Conservation (phyloP, 1,140 invertebrate species). For the Meloidogyne chitwoodi region DNA sequence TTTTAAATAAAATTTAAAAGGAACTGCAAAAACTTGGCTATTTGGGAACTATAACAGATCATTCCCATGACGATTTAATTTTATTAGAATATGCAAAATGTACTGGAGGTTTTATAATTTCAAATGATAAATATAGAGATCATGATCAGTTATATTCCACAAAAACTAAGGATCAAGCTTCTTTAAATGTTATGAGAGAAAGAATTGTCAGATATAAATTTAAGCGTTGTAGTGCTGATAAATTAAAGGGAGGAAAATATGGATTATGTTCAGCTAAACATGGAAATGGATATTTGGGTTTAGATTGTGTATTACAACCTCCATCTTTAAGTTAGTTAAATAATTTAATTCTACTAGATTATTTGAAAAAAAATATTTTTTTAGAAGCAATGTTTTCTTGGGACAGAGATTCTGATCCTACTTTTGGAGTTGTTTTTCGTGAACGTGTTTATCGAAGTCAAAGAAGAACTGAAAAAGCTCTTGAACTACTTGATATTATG, state of each 20-base stretch:
- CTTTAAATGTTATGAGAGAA: background rate
- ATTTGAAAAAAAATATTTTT: background rate
- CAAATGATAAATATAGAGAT: constrained; percentile 33
- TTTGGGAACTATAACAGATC: constrained; percentile 10
- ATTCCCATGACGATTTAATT: constrained; percentile 33
- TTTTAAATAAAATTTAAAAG: background rate
- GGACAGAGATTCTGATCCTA: constrained; percentile 2
- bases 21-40: constrained; percentile 16
- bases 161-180: background rate
- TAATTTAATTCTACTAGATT: too few relatives aligned
- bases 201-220: background rate
- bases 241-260: background rate
- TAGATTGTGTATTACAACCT: background rate
- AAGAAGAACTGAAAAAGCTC: background rate
- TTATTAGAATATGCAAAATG: constrained; percentile 34
- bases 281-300: background rate
- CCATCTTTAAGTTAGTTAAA: background rate
- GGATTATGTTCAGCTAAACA: background rate
- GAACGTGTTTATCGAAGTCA: constrained; percentile 9
- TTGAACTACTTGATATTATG: constrained; percentile 8
- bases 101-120: constrained; percentile 31
- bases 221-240: background rate
- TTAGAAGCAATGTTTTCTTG: constrained; percentile 14
- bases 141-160: background rate
- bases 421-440: constrained; percentile 9